These are phyloP conservation scores for Pseudeuparius sepicola DNA, from an alignment of 2,888 invertebrate genomes.

Conservation along the genomic window DNA sequence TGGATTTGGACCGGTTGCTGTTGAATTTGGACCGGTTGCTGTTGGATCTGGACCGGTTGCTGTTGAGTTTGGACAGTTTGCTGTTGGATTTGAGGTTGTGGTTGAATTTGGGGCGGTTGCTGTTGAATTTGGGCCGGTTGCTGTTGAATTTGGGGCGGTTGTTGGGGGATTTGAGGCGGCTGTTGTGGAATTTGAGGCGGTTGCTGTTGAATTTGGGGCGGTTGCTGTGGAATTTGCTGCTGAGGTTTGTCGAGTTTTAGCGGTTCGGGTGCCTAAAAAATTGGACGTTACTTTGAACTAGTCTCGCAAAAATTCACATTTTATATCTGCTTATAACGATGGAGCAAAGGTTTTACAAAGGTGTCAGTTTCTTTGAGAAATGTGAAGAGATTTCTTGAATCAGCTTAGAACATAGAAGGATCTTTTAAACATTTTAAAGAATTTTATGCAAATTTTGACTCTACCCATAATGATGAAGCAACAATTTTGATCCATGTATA, in stretches of 20 bases:
- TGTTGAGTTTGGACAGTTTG: constrained; percentile 8
- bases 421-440: too few relatives aligned
- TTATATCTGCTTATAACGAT: too few relatives aligned
- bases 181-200: constrained; percentile 7
- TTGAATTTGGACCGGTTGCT: constrained; percentile 3
- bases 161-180: background rate
- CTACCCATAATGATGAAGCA: too few relatives aligned
- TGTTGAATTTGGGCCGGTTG: constrained; percentile 7
- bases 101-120: constrained; percentile 6
- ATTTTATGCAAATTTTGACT: too few relatives aligned
- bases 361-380: too few relatives aligned
- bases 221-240: constrained; percentile 7
- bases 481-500: too few relatives aligned
- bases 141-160: background rate
- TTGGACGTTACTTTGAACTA: too few relatives aligned
- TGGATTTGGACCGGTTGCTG: background rate
- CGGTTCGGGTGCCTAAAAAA: background rate
- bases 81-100: constrained; percentile 10
- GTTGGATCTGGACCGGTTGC: constrained; percentile 10
- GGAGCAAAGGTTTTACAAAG: too few relatives aligned
- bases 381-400: too few relatives aligned
- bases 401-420: too few relatives aligned
- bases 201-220: constrained; percentile 12
- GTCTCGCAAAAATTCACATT: too few relatives aligned
- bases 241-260: constrained; percentile 4